phyloP scores from a whole-genome alignment of 1,140 invertebrate genomes.

The Trachelipus rathkii region DNA sequence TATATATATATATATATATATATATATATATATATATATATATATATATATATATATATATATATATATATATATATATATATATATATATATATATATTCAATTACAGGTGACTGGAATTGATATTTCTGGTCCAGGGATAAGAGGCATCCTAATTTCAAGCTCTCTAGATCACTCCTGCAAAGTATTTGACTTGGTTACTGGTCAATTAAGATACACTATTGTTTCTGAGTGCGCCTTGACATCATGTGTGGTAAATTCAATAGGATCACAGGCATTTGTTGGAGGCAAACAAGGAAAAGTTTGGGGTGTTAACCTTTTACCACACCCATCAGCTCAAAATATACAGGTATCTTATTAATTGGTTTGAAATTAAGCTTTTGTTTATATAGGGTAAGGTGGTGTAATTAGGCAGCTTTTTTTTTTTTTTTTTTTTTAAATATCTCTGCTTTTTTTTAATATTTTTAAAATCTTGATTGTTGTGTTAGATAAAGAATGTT shows the following conservation, averaged over 20 bases:
- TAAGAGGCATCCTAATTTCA: constrained; percentile 30
- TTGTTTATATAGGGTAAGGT: too few species aligned
- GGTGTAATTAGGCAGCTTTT: too few species aligned
- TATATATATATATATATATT: neutral
- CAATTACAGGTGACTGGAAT: constrained; percentile 30
- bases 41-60: constrained; percentile 14
- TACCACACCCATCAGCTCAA: constrained; percentile 24
- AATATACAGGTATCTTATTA: constrained; percentile 24
- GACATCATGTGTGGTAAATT: constrained; percentile 24
- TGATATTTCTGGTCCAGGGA: constrained; percentile 21
- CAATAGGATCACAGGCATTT: constrained; percentile 33
- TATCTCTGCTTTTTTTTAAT: too few species aligned
- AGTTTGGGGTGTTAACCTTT: constrained; percentile 21
- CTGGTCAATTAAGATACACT: constrained; percentile 24
- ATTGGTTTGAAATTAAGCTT: too few species aligned
- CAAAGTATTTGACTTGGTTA: constrained; percentile 33
- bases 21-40: constrained; percentile 6
- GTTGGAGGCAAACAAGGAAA: constrained; percentile 27
- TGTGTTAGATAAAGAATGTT: too few species aligned
- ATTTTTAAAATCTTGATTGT: too few species aligned
- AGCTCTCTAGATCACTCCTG: constrained; percentile 34
- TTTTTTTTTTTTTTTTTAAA: too few species aligned
- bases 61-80: constrained; percentile 14
- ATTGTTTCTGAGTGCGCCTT: constrained; percentile 22
- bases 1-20: constrained; percentile 9